Evolutionary conservation across 2,113 vertebrate species (phyloP).

Genomic region (Cynopterus brachyotis): DNA sequence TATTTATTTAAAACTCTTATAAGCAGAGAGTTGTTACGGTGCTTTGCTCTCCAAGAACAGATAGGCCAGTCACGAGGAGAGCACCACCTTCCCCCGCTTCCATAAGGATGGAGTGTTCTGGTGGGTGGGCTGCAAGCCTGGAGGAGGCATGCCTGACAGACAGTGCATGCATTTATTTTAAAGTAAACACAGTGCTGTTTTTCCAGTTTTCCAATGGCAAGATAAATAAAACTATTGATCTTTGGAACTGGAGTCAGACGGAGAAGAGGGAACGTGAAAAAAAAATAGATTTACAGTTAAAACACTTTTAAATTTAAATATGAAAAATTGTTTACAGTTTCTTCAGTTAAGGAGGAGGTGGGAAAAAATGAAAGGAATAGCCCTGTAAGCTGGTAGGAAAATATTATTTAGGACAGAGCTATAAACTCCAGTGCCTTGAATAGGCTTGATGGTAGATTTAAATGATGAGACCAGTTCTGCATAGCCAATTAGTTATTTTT

Average conservation of each 20-base stretch:
- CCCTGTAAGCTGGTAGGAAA: background rate
- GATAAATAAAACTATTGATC: conserved; percentile 34
- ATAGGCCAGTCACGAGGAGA: background rate
- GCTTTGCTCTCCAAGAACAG: conserved; percentile 34
- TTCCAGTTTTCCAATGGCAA: conserved; percentile 46
- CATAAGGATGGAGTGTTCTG: background rate
- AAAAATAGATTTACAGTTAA: background rate
- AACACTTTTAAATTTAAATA: conserved; percentile 38
- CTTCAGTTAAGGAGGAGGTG: background rate
- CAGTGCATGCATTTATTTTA: conserved; percentile 47
- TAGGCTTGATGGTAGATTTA: background rate
- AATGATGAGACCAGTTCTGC: background rate
- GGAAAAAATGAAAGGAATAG: background rate
- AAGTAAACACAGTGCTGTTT: conserved; percentile 29
- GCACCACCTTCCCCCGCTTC: background rate
- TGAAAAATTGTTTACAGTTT: background rate
- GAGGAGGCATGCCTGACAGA: background rate
- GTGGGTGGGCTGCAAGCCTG: background rate
- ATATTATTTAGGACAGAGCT: background rate
- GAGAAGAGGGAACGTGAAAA: background rate
- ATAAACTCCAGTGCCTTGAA: background rate
- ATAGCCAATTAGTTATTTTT: background rate
- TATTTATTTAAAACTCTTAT: conserved; percentile 57
- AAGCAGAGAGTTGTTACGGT: background rate
- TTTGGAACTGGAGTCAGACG: conserved; percentile 5